Evolutionary conservation across 2,797 vertebrate species (phyloP).

Genomic region (Etheostoma nigrum): DNA sequence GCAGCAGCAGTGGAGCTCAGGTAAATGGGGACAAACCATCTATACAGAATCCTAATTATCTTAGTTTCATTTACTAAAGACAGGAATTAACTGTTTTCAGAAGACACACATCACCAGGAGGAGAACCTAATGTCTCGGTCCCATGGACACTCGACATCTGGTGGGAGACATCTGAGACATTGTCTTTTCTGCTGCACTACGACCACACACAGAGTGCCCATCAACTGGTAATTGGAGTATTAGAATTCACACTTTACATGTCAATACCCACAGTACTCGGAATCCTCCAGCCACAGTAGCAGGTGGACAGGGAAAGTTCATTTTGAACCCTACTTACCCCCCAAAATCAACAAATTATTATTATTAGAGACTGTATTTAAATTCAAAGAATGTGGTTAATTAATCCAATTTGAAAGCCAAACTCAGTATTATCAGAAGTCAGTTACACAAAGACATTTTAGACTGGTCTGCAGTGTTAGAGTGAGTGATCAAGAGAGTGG

Average conservation of each 20-base stretch:
- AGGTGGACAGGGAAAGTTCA: no score
- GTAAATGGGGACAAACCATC: neutral
- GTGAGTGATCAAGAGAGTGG: neutral
- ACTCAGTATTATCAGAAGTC: neutral
- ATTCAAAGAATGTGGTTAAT: neutral
- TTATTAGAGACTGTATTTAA: neutral
- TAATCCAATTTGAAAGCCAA: neutral
- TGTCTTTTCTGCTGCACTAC: neutral
- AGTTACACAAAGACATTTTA: neutral
- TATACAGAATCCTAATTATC: neutral
- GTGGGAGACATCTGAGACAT: neutral
- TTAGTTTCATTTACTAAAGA: constrained; percentile 3
- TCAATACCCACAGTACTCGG: neutral
- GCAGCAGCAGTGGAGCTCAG: neutral
- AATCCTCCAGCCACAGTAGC: no score
- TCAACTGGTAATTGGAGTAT: constrained; percentile 6
- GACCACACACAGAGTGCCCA: neutral
- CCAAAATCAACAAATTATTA: neutral
- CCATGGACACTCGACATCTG: rapidly evolving
- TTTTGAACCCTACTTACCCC: no score
- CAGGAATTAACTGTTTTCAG: constrained; percentile 11
- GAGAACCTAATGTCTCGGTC: neutral
- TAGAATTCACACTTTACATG: neutral
- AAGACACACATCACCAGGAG: no score
- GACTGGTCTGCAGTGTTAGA: neutral